Conservation (phyloP, 2,888 invertebrate species). For the Leptinotarsa haldemani region DNA sequence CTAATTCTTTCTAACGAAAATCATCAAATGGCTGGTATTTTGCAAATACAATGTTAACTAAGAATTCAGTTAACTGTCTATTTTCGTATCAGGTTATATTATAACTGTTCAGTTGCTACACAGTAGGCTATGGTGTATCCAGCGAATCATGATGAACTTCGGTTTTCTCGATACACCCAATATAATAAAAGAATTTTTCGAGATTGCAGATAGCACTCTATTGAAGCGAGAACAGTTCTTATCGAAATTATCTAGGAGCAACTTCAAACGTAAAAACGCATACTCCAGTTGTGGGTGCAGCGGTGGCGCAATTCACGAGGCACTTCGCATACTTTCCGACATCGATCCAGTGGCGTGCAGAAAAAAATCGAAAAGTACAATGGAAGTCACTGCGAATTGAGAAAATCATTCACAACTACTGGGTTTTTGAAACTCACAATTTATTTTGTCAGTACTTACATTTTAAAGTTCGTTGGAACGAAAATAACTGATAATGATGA, state of each 20-base stretch:
- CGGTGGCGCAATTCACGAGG: slow-evolving; percentile 48
- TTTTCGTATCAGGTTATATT: no score
- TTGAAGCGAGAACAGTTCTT: slow-evolving; percentile 29
- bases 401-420: no score
- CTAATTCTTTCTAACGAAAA: no score
- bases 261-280: slow-evolving; percentile 26
- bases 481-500: no score
- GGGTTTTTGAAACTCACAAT: no score
- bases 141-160: slow-evolving; percentile 8
- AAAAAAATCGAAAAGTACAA: background rate
- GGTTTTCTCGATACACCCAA: slow-evolving; percentile 24
- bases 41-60: no score
- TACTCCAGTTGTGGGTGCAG: slow-evolving; percentile 53
- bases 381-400: no score
- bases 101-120: no score
- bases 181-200: slow-evolving; percentile 19
- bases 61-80: no score
- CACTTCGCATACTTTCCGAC: slow-evolving; percentile 36
- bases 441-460: no score
- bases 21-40: no score
- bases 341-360: slow-evolving; percentile 28
- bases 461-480: no score
- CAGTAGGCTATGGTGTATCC: background rate
- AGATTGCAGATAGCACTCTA: slow-evolving; percentile 28
- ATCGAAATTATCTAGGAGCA: slow-evolving; percentile 30